phyloP scores from a whole-genome alignment of 2,797 vertebrate genomes.

The Pampus argenteus region DNA sequence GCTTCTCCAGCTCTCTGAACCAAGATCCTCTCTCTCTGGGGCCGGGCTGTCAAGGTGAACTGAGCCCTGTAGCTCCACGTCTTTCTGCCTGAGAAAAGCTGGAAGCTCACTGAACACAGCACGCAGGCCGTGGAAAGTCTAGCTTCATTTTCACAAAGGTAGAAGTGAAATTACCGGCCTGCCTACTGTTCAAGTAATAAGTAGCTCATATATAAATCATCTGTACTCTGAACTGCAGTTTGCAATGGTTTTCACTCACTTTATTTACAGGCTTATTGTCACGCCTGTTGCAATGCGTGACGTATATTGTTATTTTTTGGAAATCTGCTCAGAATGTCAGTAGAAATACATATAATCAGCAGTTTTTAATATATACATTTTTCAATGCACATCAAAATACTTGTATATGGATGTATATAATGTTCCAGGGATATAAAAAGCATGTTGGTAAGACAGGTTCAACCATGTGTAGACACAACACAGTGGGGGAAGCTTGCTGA shows the following conservation, averaged over 20 bases:
- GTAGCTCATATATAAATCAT: background rate
- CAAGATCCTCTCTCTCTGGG: conserved; percentile 62
- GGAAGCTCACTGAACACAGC: conserved; percentile 36
- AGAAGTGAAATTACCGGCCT: conserved; percentile 9
- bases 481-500: no score
- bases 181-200: background rate
- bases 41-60: conserved; percentile 69
- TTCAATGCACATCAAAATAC: no score
- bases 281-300: background rate
- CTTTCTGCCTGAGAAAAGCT: conserved; percentile 52
- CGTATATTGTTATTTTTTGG: no score
- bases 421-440: no score
- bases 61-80: conserved; percentile 42
- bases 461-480: no score
- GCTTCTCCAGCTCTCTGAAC: conserved; percentile 60
- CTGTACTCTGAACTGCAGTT: background rate
- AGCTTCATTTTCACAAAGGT: conserved; percentile 27
- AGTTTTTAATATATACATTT: no score
- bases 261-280: conserved; percentile 3
- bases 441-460: no score
- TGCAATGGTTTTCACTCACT: background rate
- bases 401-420: no score
- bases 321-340: background rate
- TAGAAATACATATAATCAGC: no score
- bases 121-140: conserved; percentile 23